A percentile compares a stretch with the other conserved stretches of the same genome.
Conservation (phyloP, 2,113 vertebrate genomes). For the Pseudolaguvia tuberculata region DNA sequence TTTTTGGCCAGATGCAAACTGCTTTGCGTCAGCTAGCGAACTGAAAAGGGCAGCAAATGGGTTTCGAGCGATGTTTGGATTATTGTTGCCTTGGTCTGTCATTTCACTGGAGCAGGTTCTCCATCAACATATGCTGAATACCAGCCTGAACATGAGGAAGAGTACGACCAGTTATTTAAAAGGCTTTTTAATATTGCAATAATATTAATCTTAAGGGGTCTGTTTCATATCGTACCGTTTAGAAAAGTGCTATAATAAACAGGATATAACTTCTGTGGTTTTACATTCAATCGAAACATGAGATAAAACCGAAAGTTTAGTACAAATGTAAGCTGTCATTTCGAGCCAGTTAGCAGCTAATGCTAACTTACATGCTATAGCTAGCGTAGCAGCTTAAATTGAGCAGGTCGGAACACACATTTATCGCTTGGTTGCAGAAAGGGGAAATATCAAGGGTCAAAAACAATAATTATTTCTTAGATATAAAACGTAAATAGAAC, state of each 20-base stretch:
- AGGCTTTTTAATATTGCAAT: not conserved
- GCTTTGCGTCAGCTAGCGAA: conserved; percentile 91
- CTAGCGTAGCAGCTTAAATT: conserved; percentile 11
- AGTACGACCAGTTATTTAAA: not conserved
- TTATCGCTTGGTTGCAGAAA: not conserved
- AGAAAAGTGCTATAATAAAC: not conserved
- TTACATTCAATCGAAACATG: not conserved
- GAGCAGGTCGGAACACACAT: not conserved
- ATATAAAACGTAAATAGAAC: not conserved
- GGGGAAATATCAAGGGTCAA: not conserved
- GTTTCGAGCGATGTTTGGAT: conserved; percentile 93
- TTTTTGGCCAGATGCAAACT: conserved; percentile 87
- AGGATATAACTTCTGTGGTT: not conserved
- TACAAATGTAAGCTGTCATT: not conserved
- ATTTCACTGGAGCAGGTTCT: conserved; percentile 79
- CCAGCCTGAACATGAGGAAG: conserved; percentile 40
- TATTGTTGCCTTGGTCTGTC: conserved; percentile 99
- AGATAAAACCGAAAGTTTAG: not conserved
- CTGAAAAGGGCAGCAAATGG: conserved; percentile 96
- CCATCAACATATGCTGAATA: conserved; percentile 69
- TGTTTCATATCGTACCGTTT: not conserved
- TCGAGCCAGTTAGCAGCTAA: conserved; percentile 18
- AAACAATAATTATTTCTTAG: not conserved
- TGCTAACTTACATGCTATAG: not conserved
- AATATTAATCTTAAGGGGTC: not conserved